Evolutionary conservation across 2,797 vertebrate species (phyloP).

Genomic region (Rhincodon typus): DNA sequence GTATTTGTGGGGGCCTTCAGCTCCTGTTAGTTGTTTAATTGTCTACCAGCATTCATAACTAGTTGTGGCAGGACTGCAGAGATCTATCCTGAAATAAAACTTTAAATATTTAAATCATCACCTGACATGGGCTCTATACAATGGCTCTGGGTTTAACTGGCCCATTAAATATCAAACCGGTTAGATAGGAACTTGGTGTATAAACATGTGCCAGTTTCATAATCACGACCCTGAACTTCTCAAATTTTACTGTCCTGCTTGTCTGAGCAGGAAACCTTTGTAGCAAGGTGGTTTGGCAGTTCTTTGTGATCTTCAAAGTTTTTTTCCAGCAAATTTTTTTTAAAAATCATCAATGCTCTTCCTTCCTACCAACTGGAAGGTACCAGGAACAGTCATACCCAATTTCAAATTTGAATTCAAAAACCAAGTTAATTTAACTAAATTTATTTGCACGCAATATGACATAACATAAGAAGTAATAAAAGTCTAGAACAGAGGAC

Average conservation of each 20-base stretch:
- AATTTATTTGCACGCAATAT: background rate
- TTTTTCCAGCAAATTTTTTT: background rate
- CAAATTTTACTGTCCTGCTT: background rate
- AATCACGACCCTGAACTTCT: no score
- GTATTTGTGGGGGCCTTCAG: no score
- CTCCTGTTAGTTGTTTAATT: no score
- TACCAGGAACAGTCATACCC: background rate
- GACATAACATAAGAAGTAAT: background rate
- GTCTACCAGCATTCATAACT: no score
- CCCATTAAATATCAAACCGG: background rate
- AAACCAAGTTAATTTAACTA: background rate
- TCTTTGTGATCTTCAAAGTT: background rate
- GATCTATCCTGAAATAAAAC: background rate
- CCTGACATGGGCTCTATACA: background rate
- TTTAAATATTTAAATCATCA: background rate
- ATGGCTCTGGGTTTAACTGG: background rate
- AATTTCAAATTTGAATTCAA: background rate
- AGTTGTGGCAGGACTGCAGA: no score
- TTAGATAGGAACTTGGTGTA: background rate
- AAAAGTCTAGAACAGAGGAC: background rate
- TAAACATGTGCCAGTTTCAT: background rate
- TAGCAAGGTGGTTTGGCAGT: background rate
- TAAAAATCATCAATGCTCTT: no score
- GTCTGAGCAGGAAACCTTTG: background rate
- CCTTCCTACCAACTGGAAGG: no score